Evolutionary conservation across 2,888 invertebrate genomes (phyloP).

Genomic region (Hypomecis punctinalis): DNA sequence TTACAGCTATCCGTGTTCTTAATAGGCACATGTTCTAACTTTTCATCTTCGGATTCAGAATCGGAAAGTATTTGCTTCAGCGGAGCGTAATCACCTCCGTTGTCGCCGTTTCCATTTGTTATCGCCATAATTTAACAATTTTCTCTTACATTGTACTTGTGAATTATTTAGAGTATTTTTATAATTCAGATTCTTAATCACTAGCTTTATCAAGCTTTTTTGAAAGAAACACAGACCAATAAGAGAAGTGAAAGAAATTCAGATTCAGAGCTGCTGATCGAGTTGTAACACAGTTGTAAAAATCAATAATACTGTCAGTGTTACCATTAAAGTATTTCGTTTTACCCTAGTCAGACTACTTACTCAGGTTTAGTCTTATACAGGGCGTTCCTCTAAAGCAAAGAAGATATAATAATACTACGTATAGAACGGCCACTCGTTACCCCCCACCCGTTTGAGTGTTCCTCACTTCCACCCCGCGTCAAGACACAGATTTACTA

Average conservation of each 20-base stretch:
- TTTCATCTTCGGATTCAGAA: slow-evolving; percentile 91
- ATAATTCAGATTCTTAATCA: background rate
- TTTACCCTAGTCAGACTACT: too few relatives aligned
- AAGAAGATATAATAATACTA: too few relatives aligned
- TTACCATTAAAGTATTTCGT: too few relatives aligned
- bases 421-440: too few relatives aligned
- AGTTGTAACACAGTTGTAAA: background rate
- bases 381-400: too few relatives aligned
- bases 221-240: too few relatives aligned
- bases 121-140: slow-evolving; percentile 63
- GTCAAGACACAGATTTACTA: too few relatives aligned
- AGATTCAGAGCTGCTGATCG: background rate
- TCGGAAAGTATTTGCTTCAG: slow-evolving; percentile 91
- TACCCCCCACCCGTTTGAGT: too few relatives aligned
- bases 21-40: slow-evolving; percentile 67
- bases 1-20: slow-evolving; percentile 72
- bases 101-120: slow-evolving; percentile 74
- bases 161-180: background rate
- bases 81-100: slow-evolving; percentile 88
- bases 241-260: too few relatives aligned
- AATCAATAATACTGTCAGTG: background rate
- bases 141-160: slow-evolving; percentile 31
- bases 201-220: background rate
- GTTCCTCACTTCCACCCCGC: too few relatives aligned
- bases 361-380: too few relatives aligned